A percentile compares a stretch with the other conserved stretches of the same genome.
These are phyloP conservation scores for Oligia latruncula DNA, from an alignment of 2,888 invertebrate species.

Conservation along the genomic window DNA sequence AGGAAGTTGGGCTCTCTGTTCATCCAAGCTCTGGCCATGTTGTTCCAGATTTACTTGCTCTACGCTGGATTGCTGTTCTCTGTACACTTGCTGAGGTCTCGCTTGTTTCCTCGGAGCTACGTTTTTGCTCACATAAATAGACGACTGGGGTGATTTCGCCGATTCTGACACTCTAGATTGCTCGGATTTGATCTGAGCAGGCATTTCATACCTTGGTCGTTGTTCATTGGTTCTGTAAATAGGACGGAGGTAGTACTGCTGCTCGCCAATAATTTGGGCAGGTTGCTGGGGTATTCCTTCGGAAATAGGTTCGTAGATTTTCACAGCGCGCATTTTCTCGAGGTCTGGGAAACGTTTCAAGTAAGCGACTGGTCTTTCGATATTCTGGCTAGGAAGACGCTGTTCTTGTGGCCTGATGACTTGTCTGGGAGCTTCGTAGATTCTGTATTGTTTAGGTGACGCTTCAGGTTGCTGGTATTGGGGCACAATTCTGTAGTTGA, in stretches of 20 bases:
- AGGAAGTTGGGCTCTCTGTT: conserved; percentile 84
- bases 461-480: conserved; percentile 85
- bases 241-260: conserved; percentile 84
- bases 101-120: conserved; percentile 78
- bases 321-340: conserved; percentile 82
- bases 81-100: conserved; percentile 73
- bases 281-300: conserved; percentile 78
- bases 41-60: conserved; percentile 77
- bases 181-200: conserved; percentile 74
- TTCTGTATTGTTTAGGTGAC: conserved; percentile 83
- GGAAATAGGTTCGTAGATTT: conserved; percentile 80
- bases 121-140: conserved; percentile 86
- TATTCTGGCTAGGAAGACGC: conserved; percentile 75
- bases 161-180: conserved; percentile 75
- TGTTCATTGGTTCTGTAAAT: conserved; percentile 83
- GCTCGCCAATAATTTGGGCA: conserved; percentile 79
- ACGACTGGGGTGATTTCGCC: conserved; percentile 83
- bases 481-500: conserved; percentile 79
- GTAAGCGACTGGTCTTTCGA: conserved; percentile 85
- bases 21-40: conserved; percentile 80
- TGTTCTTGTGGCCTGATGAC: conserved; percentile 79
- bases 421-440: conserved; percentile 81
- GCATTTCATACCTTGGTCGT: conserved; percentile 78
- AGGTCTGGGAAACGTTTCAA: conserved; percentile 84
- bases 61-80: conserved; percentile 70